Evolutionary conservation across 1,140 invertebrate species (phyloP).

Genomic region (Apis florea): DNA sequence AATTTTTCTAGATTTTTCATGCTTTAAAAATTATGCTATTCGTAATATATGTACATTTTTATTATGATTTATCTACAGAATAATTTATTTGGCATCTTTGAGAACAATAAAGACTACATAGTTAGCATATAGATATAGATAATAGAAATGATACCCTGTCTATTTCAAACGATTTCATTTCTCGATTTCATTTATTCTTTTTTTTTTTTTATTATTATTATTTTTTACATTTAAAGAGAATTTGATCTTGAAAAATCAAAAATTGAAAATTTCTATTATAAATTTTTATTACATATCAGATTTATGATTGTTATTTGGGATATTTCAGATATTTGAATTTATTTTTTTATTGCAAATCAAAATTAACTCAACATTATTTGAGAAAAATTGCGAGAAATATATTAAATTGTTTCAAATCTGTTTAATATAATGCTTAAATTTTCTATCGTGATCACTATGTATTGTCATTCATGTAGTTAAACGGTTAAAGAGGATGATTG

Average conservation of each 20-base stretch:
- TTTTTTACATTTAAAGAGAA: neutral
- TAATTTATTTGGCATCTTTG: constrained; percentile 40
- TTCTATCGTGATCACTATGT: constrained; percentile 19
- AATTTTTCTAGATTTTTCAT: constrained; percentile 1
- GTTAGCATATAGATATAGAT: constrained; percentile 29
- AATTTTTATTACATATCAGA: neutral
- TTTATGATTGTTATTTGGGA: neutral
- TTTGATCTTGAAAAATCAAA: neutral
- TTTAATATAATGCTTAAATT: neutral
- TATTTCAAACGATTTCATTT: constrained; percentile 7
- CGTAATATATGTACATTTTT: constrained; percentile 43
- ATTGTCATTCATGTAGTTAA: constrained; percentile 50
- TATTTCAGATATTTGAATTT: neutral
- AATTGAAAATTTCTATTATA: no score
- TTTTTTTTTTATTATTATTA: no score
- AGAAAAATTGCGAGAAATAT: neutral
- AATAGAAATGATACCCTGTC: constrained; percentile 40
- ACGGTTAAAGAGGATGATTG: constrained; percentile 21
- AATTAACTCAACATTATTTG: neutral
- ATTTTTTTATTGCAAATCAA: no score
- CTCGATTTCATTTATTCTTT: neutral
- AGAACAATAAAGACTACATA: constrained; percentile 13
- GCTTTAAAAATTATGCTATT: constrained; percentile 40
- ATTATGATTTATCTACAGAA: constrained; percentile 45
- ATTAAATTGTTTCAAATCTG: neutral